phyloP scores from a whole-genome alignment of 2,797 vertebrate species.

The Chelonia mydas region DNA sequence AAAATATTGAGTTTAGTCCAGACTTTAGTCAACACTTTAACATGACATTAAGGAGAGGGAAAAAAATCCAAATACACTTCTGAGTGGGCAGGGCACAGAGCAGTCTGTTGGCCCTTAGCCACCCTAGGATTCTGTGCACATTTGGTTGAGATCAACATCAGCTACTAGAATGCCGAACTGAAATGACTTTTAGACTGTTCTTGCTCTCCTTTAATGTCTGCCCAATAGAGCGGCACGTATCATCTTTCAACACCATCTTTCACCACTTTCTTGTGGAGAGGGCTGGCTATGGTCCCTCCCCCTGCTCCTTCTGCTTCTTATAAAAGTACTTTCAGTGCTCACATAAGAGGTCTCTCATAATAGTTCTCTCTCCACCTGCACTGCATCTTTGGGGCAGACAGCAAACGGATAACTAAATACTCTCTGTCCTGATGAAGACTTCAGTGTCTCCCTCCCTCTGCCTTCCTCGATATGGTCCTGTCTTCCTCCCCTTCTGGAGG shows the following conservation, averaged over 20 bases:
- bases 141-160: constrained; percentile 24
- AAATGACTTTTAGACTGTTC: constrained; percentile 6
- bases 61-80: background rate
- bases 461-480: background rate
- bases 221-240: background rate
- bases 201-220: constrained; percentile 20
- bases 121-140: background rate
- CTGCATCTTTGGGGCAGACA: background rate
- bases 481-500: background rate
- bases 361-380: background rate
- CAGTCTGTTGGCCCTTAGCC: constrained; percentile 13
- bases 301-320: rapidly evolving
- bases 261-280: background rate
- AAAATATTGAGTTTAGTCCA: background rate
- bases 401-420: background rate
- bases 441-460: background rate
- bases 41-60: constrained; percentile 1
- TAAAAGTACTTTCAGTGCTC: background rate
- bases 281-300: background rate
- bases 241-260: background rate
- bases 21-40: constrained; percentile 28
- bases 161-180: background rate
- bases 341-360: background rate
- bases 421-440: background rate
- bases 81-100: background rate